Percentiles rank a stretch among this genome's conserved stretches.
Evolutionary conservation across 2,888 invertebrate species (phyloP).

Genomic region (Lobophora halterata): DNA sequence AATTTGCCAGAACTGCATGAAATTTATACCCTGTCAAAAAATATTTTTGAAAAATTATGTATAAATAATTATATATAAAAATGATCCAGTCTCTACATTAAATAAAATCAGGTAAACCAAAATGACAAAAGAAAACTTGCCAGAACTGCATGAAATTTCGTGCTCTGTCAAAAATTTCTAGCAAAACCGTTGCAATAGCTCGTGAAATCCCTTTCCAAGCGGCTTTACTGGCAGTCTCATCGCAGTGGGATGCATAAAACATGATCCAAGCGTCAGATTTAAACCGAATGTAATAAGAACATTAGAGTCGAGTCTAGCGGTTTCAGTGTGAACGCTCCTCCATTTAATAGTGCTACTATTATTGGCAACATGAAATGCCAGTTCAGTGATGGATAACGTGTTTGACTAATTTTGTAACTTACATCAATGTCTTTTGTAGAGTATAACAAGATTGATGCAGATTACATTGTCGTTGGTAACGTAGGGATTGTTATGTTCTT

Average conservation of each 20-base stretch:
- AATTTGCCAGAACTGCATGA: no score
- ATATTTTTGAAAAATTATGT: no score
- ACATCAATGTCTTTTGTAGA: no score
- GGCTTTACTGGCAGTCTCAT: conserved; percentile 70
- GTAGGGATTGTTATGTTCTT: no score
- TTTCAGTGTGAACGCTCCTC: conserved; percentile 41
- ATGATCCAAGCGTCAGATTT: conserved; percentile 77
- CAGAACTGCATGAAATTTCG: conserved; percentile 32
- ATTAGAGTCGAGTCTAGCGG: conserved; percentile 58
- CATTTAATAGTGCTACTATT: conserved; percentile 36
- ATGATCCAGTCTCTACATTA: no score
- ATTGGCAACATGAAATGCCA: conserved; percentile 24
- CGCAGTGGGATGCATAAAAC: conserved; percentile 78
- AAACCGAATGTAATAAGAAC: conserved; percentile 78
- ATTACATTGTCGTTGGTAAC: no score
- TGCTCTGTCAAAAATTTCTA: conserved; percentile 44
- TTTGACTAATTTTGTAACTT: conserved; percentile 10
- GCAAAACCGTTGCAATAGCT: conserved; percentile 61
- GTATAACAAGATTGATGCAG: no score
- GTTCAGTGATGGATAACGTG: conserved; percentile 12
- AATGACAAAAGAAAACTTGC: conserved; percentile 11
- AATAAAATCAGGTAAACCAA: conserved; percentile 1
- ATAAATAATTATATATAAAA: no score
- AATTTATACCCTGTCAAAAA: no score
- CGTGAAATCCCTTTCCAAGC: conserved; percentile 66